These are phyloP conservation scores for Cyanoramphus novaezelandiae DNA, from an alignment of 2,113 vertebrate genomes.

Conservation along the genomic window DNA sequence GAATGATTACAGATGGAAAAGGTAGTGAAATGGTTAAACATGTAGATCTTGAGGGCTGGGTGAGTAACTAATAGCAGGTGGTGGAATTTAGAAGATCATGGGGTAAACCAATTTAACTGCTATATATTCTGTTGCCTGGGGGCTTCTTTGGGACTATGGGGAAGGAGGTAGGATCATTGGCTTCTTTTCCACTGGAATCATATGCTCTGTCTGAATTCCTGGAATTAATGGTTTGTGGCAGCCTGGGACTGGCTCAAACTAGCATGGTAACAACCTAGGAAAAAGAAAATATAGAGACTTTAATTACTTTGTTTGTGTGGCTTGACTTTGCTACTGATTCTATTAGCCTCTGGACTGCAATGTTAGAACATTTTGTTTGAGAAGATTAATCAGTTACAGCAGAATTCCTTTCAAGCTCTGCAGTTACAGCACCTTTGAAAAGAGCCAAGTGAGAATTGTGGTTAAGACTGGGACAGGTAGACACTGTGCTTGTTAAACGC, in stretches of 20 bases:
- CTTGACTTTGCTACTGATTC: constrained; percentile 74
- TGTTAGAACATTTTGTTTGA: constrained; percentile 66
- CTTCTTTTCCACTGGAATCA: constrained; percentile 74
- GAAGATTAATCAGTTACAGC: constrained; percentile 56
- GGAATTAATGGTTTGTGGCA: constrained; percentile 77
- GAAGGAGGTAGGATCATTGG: constrained; percentile 15
- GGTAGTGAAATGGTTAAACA: constrained; percentile 29
- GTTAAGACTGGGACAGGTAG: not conserved
- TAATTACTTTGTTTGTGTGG: constrained; percentile 77
- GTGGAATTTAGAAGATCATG: constrained; percentile 45
- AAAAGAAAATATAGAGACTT: constrained; percentile 60
- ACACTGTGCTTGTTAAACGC: not conserved
- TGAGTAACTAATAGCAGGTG: constrained; percentile 45
- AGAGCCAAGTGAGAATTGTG: not conserved
- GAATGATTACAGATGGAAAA: not conserved
- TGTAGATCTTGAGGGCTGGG: not conserved
- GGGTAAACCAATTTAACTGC: constrained; percentile 57
- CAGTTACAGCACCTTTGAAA: not conserved
- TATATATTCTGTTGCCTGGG: constrained; percentile 33
- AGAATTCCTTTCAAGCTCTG: constrained; percentile 61
- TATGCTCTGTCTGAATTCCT: constrained; percentile 68
- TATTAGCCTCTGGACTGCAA: constrained; percentile 54
- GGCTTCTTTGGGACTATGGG: constrained; percentile 22
- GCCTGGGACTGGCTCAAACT: constrained; percentile 71
- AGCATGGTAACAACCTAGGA: constrained; percentile 56